Base-by-base conservation (phyloP, 1,140 invertebrate genomes). In the Drosophila pachea region DNA sequence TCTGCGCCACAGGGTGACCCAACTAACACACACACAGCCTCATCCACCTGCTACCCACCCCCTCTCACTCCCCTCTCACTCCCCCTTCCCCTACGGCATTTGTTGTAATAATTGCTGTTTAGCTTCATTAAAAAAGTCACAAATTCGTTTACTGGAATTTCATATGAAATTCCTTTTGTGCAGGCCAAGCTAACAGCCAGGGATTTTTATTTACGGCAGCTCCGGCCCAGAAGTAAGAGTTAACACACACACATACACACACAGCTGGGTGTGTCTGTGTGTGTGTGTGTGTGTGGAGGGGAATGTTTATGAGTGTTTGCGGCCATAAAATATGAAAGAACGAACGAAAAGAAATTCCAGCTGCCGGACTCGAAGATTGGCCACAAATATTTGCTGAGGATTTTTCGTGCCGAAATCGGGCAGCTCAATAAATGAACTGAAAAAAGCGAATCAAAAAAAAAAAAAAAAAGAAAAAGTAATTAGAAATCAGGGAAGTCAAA, bases 111-210 rank as follows among this genome's bases (percentile, higher is more conserved):
- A 83, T 84, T 83, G 79, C 74, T 84, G 68, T 75, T 78, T 84
- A 75, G 78, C 79, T 78, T 79, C 79, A 83, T 84, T 84, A 84
- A 84, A 83, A 83, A 83, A 83, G 76, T 84, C 76, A 48, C 68
- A 84, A 78, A 83, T 84, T 84, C 79, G 76, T 72, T 78, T 73
- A 76, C 72, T 76, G 79, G 76, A 76, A 83, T 83, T 78, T 60
- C 76, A 75, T 72, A 72, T 84, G 67, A 79, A 72, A 82, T 69
- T 84, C 56, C 71, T 67, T 73, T 78, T 77, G 73, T 69, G 63
- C 66, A 71, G 63, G 52, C 66, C 78, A 62, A 11, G 36, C 52
- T 12, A 22, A n/a, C 38, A 53, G 22, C 48, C 50, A 7, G 31
- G 36, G 60, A 49, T 56, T 16, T 33, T 40, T 49, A 48, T 84